Conservation (phyloP, 2,888 invertebrate genomes). For the Drosophila borealis region DNA sequence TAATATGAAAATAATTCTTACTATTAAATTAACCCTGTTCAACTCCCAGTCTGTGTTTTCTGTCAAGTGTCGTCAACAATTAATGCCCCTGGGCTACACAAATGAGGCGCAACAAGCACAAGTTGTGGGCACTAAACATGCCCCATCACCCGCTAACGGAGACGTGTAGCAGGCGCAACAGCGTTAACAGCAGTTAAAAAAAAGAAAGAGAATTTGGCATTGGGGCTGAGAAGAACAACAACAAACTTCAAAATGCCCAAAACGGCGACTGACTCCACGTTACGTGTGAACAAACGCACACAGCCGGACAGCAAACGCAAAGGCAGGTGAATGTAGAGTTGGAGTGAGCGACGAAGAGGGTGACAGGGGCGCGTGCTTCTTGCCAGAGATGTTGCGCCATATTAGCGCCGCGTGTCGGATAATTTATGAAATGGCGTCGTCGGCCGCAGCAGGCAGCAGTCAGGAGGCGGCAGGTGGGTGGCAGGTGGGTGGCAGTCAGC, state of each 20-base stretch:
- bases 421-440: conserved; percentile 71
- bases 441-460: conserved; percentile 51
- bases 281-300: conserved; percentile 55
- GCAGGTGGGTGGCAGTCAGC: conserved; percentile 13
- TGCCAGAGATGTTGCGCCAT: conserved; percentile 73
- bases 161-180: conserved; percentile 63
- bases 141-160: background rate
- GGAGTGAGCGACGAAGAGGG: background rate
- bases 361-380: conserved; percentile 14
- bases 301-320: conserved; percentile 31
- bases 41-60: conserved; percentile 6
- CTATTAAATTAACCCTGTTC: background rate
- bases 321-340: background rate
- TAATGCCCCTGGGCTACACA: conserved; percentile 51
- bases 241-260: conserved; percentile 48
- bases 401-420: conserved; percentile 80
- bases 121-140: conserved; percentile 56
- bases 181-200: conserved; percentile 66
- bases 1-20: background rate
- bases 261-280: conserved; percentile 30
- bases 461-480: conserved; percentile 1
- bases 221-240: conserved; percentile 42
- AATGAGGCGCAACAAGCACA: conserved; percentile 69
- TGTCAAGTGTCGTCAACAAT: conserved; percentile 27
- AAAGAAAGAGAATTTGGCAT: conserved; percentile 58